Percentiles rank a stretch among this genome's conserved stretches.
Conservation (phyloP, 2,888 invertebrate genomes). For the Cremastobaeus sp. region DNA sequence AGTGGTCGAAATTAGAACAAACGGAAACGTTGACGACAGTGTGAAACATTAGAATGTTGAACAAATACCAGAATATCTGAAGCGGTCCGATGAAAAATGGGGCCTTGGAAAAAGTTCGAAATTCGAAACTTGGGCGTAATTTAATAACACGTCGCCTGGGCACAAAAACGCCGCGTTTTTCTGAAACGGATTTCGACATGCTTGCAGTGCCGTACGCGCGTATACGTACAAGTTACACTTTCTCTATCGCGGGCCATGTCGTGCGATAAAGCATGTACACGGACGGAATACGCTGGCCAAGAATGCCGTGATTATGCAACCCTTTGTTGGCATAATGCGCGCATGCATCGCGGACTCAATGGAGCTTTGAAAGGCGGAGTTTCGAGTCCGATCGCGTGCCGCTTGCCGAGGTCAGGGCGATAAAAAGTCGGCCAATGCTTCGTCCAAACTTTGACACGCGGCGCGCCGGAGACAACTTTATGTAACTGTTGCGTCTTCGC, state of each 20-base stretch:
- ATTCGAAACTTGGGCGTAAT: constrained; percentile 35
- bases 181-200: constrained; percentile 35
- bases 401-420: constrained; percentile 60
- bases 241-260: constrained; percentile 62
- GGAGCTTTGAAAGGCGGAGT: constrained; percentile 50
- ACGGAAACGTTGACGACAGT: neutral
- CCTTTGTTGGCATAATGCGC: constrained; percentile 68
- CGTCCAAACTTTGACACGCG: constrained; percentile 38
- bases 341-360: constrained; percentile 54
- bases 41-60: neutral
- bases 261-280: constrained; percentile 57
- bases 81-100: neutral
- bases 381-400: constrained; percentile 61
- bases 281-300: constrained; percentile 62
- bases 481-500: constrained; percentile 1
- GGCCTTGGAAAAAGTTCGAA: constrained; percentile 5
- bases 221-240: constrained; percentile 58
- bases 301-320: constrained; percentile 70
- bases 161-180: constrained; percentile 40
- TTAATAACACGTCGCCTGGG: constrained; percentile 18
- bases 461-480: neutral
- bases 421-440: constrained; percentile 53
- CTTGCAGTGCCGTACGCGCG: constrained; percentile 9
- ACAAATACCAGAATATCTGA: no score
- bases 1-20: no score